Evolutionary conservation across 2,888 invertebrate species (phyloP), one percentile per base, ranked within the genome.

Genomic region (Lymantria monacha): DNA sequence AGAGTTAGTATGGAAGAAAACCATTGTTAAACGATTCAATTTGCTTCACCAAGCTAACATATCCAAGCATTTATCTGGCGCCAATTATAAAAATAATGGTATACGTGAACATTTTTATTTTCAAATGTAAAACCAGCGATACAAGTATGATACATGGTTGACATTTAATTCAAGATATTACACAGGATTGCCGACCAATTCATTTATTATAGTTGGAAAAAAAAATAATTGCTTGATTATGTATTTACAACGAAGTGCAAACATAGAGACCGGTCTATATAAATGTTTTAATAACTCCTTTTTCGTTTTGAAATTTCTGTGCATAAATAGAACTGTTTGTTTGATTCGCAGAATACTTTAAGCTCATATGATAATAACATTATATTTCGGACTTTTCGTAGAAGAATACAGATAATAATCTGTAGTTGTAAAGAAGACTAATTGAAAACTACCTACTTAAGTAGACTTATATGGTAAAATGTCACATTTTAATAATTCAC

Each of bases 41-140:
- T 22, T 22, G 22, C 5, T 22, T 22, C 5, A 22, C 22, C 22
- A 22, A 22, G 22, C 5, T 2, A 5, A 22, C 22, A 22, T 3
- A 22, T 22, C 2, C 22, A 22, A 22, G 41, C 42, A 51, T 49
- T 45, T 48, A 51, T 49, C 49, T 42, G 41, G 13, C 33, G 46
- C 53, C 57, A 61, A 61, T 64, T 61, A 61, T 48, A 61, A 61
- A 63, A 46, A 53, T 11, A 43, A 64, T 50, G 50, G 44, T 51
- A 55, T 51, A 48, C 43, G 22, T 31, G 12, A 30, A 12, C 1
- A 9, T 30, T 8, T 12, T 22, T 22, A 22, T 22, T 22, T 22
- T 30, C 2, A 7, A 30, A 50, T 37, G 36, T 5, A 40, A 44
- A 14, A 49, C 49, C 50, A 37, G 52, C n/a, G n/a, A n/a, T n/a